Evolutionary conservation across 2,113 vertebrate genomes (phyloP).

Genomic region (Trichechus manatus): DNA sequence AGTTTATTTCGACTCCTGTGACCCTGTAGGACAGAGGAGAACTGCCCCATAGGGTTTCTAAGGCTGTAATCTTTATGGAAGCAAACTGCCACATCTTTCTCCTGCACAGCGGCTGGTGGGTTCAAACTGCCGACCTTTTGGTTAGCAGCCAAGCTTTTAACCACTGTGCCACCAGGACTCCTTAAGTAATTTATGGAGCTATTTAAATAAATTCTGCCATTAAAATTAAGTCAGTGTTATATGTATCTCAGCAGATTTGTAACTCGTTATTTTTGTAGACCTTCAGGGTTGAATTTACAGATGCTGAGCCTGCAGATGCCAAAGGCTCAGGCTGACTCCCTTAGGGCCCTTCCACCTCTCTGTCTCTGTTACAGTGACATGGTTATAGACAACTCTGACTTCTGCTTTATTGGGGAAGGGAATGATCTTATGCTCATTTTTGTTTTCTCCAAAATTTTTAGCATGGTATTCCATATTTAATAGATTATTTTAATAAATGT

Average conservation of each 20-base stretch:
- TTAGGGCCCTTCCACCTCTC: background rate
- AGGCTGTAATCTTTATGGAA: background rate
- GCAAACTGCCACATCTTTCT: too few relatives aligned
- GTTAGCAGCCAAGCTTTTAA: background rate
- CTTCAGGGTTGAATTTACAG: background rate
- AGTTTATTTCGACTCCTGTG: background rate
- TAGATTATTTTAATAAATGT: background rate
- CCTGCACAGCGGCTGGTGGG: too few relatives aligned
- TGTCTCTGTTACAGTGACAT: background rate
- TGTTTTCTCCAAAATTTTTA: background rate
- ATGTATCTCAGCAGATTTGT: background rate
- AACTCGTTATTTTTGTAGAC: background rate
- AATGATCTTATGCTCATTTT: background rate
- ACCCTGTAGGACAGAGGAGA: too few relatives aligned
- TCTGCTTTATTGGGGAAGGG: background rate
- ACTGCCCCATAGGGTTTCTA: background rate
- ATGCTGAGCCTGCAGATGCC: background rate
- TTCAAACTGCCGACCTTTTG: too few relatives aligned
- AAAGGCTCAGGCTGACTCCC: background rate
- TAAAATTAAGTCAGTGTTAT: background rate
- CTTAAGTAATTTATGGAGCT: background rate
- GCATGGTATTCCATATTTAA: background rate
- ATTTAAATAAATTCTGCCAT: background rate
- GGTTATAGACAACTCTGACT: background rate
- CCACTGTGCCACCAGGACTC: background rate